Evolutionary conservation across 2,888 invertebrate species (phyloP), one percentile per base, ranked within the genome.

Genomic region (Octodonta nipae): DNA sequence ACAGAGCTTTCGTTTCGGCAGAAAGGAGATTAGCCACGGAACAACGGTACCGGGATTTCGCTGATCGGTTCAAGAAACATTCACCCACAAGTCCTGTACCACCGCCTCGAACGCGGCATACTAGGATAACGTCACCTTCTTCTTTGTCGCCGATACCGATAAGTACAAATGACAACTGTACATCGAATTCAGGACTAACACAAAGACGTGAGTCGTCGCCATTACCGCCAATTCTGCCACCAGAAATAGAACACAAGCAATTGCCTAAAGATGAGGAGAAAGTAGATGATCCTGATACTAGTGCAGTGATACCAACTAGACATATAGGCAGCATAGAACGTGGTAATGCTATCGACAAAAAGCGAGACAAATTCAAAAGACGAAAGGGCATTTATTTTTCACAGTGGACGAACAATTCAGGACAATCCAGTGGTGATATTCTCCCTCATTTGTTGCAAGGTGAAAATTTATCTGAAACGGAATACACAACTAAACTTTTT

Each of bases 181-280:
- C 44, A 15, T 33, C 15, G 12, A 26, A 25, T 16, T 33, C 28
- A 29, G 44, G 50, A 26, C 38, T 42, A 12, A 40, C 78, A 46
- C 83, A 85, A 2, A 79, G 77, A 54, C 73, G 87, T 22, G 85
- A 85, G 52, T 84, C 85, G 4, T 87, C 87, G 5, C 35, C 34
- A 8, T 28, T 39, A 12, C 40, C 38, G 1, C 37, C 36, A 12
- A 37, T 34, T 14, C 16, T 31, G n/a, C 32, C 32, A 15, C 27
- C 26, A 11, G 17, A 20, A 3, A n/a, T 22, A 5, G 22, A 20
- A 8, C 8, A 10, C 11, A 17, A 22, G 10, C 11, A 13, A 3
- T 10, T 13, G 7, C 13, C 11, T 12, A 17, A 13, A 11, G 30
- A 30, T 12, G 30, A 20, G 13, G 26, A 32, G 11, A 32, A 32